phyloP scores from a whole-genome alignment of 2,888 invertebrate species.

The Tillus elongatus region DNA sequence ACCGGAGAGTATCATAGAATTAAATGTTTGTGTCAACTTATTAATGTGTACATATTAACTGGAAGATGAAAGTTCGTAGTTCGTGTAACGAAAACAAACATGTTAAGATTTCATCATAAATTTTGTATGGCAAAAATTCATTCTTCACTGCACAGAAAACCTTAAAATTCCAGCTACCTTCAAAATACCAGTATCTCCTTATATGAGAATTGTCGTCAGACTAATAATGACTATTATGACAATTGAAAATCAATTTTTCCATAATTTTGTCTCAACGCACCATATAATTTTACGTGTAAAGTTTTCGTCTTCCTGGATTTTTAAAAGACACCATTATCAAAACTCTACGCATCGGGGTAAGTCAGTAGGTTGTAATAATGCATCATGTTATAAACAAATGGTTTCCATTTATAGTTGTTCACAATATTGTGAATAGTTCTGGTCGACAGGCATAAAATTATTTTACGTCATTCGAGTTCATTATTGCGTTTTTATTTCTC shows the following conservation, averaged over 20 bases:
- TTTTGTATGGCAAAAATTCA: neutral
- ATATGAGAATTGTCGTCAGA: neutral
- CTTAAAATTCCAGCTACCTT: neutral
- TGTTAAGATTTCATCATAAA: conserved; percentile 1
- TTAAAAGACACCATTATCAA: neutral
- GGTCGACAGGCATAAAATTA: no score
- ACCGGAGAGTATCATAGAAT: no score
- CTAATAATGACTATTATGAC: conserved; percentile 1
- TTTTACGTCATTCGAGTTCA: no score
- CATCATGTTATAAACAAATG: neutral
- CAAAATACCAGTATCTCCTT: neutral
- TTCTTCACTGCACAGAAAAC: conserved; percentile 1
- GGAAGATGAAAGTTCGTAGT: no score
- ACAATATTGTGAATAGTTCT: neutral
- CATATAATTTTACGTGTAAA: conserved; percentile 1
- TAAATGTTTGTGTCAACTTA: no score
- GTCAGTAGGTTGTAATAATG: neutral
- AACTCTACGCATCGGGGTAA: neutral
- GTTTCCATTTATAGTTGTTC: neutral
- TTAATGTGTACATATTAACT: no score
- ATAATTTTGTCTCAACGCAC: neutral
- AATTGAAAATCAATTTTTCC: neutral
- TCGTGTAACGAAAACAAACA: no score
- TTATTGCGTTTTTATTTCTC: no score
- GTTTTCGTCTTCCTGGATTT: conserved; percentile 2